Conservation (phyloP, 1,140 invertebrate species). For the Diabrotica virgifera region DNA sequence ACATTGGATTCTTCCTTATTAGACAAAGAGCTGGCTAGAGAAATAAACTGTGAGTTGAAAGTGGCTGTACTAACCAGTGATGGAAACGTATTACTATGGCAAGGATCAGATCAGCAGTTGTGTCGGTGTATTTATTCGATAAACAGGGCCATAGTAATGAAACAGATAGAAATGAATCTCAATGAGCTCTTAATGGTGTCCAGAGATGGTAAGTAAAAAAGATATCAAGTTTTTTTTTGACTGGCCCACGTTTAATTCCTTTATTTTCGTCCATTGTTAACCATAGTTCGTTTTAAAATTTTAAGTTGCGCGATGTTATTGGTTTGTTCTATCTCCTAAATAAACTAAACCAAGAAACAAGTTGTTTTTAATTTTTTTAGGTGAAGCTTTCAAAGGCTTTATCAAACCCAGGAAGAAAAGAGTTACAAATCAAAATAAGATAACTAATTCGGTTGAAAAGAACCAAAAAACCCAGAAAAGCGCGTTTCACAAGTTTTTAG, state of each 20-base stretch:
- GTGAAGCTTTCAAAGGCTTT: slow-evolving; percentile 64
- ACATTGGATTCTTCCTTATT: slow-evolving; percentile 50
- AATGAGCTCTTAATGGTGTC: slow-evolving; percentile 61
- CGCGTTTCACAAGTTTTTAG: slow-evolving; percentile 56
- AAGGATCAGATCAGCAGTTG: slow-evolving; percentile 59
- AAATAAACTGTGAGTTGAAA: slow-evolving; percentile 50
- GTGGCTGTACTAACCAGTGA: slow-evolving; percentile 59
- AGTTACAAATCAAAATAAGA: slow-evolving; percentile 13
- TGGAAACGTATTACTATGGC: slow-evolving; percentile 66
- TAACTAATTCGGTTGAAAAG: slow-evolving; percentile 33
- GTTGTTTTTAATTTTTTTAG: slow-evolving; percentile 40
- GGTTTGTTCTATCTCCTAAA: too few species aligned
- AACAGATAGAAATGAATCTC: slow-evolving; percentile 57
- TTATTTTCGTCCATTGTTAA: too few species aligned
- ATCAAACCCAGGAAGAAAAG: slow-evolving; percentile 51
- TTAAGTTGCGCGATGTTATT: too few species aligned
- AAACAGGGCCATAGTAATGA: slow-evolving; percentile 56
- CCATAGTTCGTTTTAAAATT: too few species aligned
- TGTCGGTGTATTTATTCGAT: slow-evolving; percentile 61
- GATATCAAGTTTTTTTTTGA: too few species aligned
- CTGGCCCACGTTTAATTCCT: not conserved
- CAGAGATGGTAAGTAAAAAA: slow-evolving; percentile 33
- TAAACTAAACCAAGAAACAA: too few species aligned
- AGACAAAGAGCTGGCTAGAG: slow-evolving; percentile 48
- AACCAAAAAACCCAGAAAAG: slow-evolving; percentile 48